phyloP scores from a whole-genome alignment of 2,888 invertebrate genomes.

The Temnothorax ravouxi region DNA sequence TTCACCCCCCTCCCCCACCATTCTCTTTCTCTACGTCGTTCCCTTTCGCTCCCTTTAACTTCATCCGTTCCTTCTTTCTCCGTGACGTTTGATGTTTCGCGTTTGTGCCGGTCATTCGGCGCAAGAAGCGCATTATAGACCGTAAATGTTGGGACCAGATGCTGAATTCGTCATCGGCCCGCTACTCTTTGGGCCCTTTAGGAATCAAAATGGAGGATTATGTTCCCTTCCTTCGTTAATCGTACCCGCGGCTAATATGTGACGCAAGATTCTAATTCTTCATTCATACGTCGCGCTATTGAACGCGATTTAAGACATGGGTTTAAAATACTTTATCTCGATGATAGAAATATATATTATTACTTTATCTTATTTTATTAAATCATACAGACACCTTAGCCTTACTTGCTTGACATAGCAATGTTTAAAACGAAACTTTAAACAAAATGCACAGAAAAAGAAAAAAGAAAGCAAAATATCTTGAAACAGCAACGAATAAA shows the following conservation, averaged over 20 bases:
- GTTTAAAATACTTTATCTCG: conserved; percentile 5
- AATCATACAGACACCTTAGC: neutral
- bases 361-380: neutral
- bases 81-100: conserved; percentile 81
- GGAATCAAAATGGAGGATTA: conserved; percentile 50
- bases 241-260: conserved; percentile 35
- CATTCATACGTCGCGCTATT: conserved; percentile 32
- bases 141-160: conserved; percentile 81
- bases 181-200: conserved; percentile 45
- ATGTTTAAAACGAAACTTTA: neutral
- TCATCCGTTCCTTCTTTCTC: conserved; percentile 63
- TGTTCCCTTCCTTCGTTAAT: conserved; percentile 37
- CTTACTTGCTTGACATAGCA: neutral
- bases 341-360: neutral
- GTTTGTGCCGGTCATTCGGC: conserved; percentile 77
- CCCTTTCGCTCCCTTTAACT: conserved; percentile 55
- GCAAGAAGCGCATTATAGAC: conserved; percentile 83
- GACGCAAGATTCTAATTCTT: conserved; percentile 36
- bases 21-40: neutral
- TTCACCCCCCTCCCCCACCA: conserved; percentile 43
- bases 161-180: conserved; percentile 72
- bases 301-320: conserved; percentile 1
- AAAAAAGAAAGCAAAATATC: neutral
- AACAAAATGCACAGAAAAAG: neutral
- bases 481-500: neutral